These are phyloP conservation scores for Drosophila leonis DNA, from an alignment of 2,888 invertebrate genomes.

Conservation along the genomic window DNA sequence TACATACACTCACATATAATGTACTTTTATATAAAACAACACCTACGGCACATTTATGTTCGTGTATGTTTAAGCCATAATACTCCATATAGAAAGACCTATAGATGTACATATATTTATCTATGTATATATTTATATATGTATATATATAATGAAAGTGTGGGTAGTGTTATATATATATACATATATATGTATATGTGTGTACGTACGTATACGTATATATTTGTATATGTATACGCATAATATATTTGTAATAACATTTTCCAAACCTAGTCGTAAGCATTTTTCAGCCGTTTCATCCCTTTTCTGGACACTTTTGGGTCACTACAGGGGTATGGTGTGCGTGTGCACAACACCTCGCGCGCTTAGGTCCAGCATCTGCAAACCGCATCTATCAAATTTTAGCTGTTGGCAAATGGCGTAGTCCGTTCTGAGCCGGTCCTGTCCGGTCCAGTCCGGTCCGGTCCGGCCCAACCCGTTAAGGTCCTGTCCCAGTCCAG, in stretches of 20 bases:
- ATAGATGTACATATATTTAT: slow-evolving; percentile 26
- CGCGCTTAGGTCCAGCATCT: slow-evolving; percentile 73
- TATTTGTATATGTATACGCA: slow-evolving; percentile 53
- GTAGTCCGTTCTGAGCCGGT: slow-evolving; percentile 51
- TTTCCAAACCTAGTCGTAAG: slow-evolving; percentile 75
- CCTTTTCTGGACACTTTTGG: slow-evolving; percentile 78
- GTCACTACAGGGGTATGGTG: slow-evolving; percentile 44
- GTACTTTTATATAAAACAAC: slow-evolving; percentile 42
- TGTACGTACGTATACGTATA: slow-evolving; percentile 8
- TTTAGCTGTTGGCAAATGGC: slow-evolving; percentile 65
- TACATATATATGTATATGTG: slow-evolving; percentile 1
- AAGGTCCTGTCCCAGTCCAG: slow-evolving; percentile 41
- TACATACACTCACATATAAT: slow-evolving; percentile 33
- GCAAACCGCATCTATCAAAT: slow-evolving; percentile 79
- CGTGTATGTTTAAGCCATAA: slow-evolving; percentile 23
- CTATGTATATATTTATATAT: slow-evolving; percentile 1
- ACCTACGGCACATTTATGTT: slow-evolving; percentile 17
- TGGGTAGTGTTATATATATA: slow-evolving; percentile 25
- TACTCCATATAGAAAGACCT: slow-evolving; percentile 8
- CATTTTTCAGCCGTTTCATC: slow-evolving; percentile 79
- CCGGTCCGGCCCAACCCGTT: slow-evolving; percentile 11
- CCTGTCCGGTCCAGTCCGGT: slow-evolving; percentile 25
- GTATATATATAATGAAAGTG: slow-evolving; percentile 48
- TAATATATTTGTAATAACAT: slow-evolving; percentile 80
- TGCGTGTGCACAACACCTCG: slow-evolving; percentile 68